Base-by-base conservation (phyloP, 1,140 invertebrate species). In the Macrocentrus cingulum region DNA sequence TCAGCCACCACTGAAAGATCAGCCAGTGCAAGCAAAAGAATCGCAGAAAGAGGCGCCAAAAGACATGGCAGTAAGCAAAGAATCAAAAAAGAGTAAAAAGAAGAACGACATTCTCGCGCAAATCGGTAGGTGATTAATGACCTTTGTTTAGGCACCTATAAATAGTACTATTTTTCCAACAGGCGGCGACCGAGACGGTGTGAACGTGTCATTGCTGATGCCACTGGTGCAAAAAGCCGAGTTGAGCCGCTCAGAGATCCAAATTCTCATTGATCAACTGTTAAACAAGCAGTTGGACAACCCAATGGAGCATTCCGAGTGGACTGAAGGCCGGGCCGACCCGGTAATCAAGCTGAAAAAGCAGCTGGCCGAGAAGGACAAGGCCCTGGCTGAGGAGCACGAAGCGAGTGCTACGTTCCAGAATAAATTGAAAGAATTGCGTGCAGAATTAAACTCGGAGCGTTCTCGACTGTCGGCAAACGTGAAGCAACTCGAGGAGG, bases 251-350 rank as follows among this genome's bases (percentile, higher is more conserved):
- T 87, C 84, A 41, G 93, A 95, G 75, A 89, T 94, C 59, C 92
- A 95, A 80, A 87, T 89, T 59, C 81, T 95, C 8, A 94, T 94
- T 67, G 92, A 95, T 73, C 85, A 90, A 53, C 81, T 95, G 42
- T 79, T 95, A 22, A 93, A 94, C 75, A 93, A 92, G 69, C 90
- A 91, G 71, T 86, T 90, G 68, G 90, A 91, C 66, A 87, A 86
- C 62, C 85, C 86, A 1, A 72, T 80, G 53, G 84, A 88, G 56
- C 85, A 90, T 60, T 86, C 89, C 16, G 90, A 93, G 64, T 95
- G 93, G 92, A 89, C 88, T 32, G 92, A 92, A 83, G 88, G 88
- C n/a, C 87, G 89, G 32, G 86, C 91, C 42, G 92, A 96, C 74
- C 91, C 91, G 0, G 83, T 92, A 20, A 87, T 90, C 49, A 89